Base-by-base conservation (phyloP, 2,888 invertebrate species). In the Hyppa rectilinea region DNA sequence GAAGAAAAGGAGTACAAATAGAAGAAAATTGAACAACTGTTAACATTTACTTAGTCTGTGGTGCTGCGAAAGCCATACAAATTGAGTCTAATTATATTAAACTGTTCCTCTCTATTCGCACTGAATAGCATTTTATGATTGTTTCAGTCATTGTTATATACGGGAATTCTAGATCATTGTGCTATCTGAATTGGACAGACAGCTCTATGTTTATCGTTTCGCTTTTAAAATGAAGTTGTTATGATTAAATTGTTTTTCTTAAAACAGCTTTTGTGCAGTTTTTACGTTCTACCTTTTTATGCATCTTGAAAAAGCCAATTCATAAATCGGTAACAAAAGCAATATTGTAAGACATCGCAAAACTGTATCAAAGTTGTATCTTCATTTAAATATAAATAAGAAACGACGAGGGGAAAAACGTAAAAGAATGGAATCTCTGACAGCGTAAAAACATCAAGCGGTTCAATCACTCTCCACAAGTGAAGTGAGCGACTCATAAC, bases 401-500 rank as follows among this genome's bases (percentile, higher is more conserved):
- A 87, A 87, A 82, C 77, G 82, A 80, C 79, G 81, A 88, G 36
- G 45, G 69, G 64, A 90, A 88, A 90, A 88, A 82, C 75, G 80
- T 82, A 87, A 87, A 87, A 87, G 76, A 86, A 89, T 87, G 80
- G 81, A 88, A 90, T 88, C 86, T 87, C 83, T 83, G 88, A 86
- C 85, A 88, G 88, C 85, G 87, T 85, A 87, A 88, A 89, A 91
- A 90, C 91, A 92, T 92, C 87, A 88, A 88, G 86, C 85, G 85
- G 82, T 88, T 92, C 94, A 93, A 93, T 93, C 92, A 91, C 87
- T 86, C 83, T 86, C 81, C 88, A 85, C 84, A 88, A 89, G 90
- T 87, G 88, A 89, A 90, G 89, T 90, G 86, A 92, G 89, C 92
- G 90, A 91, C 88, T 94, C 92, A 94, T 94, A 95, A 95, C 91